phyloP scores from a whole-genome alignment of 1,140 invertebrate species.

The Monomorium pharaonis region DNA sequence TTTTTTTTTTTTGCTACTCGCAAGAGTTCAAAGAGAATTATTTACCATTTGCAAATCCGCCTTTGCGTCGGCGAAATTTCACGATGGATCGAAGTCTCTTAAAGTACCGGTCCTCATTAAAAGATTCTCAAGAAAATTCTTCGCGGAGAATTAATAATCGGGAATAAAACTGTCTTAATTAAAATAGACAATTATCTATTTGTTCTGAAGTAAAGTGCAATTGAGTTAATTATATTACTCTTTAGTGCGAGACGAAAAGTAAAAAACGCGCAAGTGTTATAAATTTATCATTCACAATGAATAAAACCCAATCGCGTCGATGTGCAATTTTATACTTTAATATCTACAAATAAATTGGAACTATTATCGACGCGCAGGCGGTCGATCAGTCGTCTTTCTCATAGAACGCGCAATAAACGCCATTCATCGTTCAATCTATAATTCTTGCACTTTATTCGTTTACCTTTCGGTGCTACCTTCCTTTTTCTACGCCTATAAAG shows the following conservation, averaged over 20 bases:
- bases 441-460: conserved; percentile 17
- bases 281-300: neutral
- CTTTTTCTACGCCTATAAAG: conserved; percentile 28
- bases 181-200: conserved; percentile 29
- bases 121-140: neutral
- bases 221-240: neutral
- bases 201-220: neutral
- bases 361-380: neutral
- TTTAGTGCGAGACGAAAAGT: neutral
- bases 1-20: neutral
- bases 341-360: neutral
- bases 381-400: neutral
- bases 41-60: conserved; percentile 23
- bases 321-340: neutral
- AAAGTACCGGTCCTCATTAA: conserved; percentile 1
- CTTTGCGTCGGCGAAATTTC: neutral
- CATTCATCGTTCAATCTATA: neutral
- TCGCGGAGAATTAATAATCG: neutral
- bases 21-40: neutral
- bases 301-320: neutral
- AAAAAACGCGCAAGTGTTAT: neutral
- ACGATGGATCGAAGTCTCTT: neutral
- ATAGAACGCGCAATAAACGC: neutral
- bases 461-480: neutral
- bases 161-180: conserved; percentile 17